Evolutionary conservation across 2,797 vertebrate species (phyloP), one percentile per base, ranked within the genome.

Genomic region (Thripadectes ignobilis): DNA sequence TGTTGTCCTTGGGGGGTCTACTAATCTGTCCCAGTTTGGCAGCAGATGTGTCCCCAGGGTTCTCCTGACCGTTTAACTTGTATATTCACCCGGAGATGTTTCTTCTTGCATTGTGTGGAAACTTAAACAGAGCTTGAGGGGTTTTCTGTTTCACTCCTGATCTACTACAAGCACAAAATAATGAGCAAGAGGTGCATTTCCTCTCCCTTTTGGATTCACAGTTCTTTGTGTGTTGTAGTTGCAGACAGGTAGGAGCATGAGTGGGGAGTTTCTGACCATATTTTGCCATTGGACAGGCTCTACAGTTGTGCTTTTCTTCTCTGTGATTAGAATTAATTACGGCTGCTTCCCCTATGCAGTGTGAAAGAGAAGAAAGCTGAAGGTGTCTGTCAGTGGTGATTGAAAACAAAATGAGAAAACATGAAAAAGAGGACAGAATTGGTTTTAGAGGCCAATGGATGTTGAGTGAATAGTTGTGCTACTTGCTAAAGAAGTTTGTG

Each of bases 281-380:
- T 92, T 94, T 80, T 49, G 94, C 71, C 52, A 95, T 51, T 88
- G 95, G 91, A 74, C 76, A 39, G 88, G 71, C 69, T 94, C 84
- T 92, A 90, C 79, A 83, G 65, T 87, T 82, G 69, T 71, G 39
- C 91, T 96, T 94, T 96, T 84, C 74, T 94, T 96, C 91, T 78
- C 93, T 95, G 80, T 95, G 97, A 97, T 98, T 96, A 95, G 94
- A 98, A 97, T 97, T 97, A 97, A 98, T 98, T 97, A 95, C 89
- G 89, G 68, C 89, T 97, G 82, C 94, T 97, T 96, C 90, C 86
- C 46, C 80, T 92, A 55, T 93, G 83, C 93, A 83, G 85, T 27
- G 85, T 39, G 80, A 67, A 92, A 90, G 89, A 85, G 93, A 93
- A n/a, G 12, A 92, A 61, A 76, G 69, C 75, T 68, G 74, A 82